These are phyloP conservation scores for Ochropleura leucogaster DNA, from an alignment of 2,888 invertebrate genomes.

Conservation along the genomic window DNA sequence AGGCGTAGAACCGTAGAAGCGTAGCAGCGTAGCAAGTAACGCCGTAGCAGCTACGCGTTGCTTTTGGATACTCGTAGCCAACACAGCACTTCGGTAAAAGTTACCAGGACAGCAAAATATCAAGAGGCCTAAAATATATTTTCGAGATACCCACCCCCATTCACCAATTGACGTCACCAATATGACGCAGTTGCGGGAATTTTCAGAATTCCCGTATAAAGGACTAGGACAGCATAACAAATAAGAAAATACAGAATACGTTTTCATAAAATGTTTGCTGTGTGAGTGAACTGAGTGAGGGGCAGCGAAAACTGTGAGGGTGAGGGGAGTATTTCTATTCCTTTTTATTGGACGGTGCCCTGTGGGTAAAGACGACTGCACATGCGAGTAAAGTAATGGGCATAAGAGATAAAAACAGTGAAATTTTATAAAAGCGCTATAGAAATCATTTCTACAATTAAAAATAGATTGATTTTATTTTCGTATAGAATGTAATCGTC, in stretches of 20 bases:
- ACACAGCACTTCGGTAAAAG: constrained; percentile 8
- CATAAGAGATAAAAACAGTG: not conserved
- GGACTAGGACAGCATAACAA: constrained; percentile 36
- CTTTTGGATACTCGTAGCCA: constrained; percentile 24
- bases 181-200: constrained; percentile 36
- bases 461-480: not conserved
- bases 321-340: constrained; percentile 4
- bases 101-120: constrained; percentile 13
- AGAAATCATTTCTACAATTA: not conserved
- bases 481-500: not conserved
- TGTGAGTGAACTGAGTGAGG: not conserved
- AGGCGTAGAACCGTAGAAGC: not conserved
- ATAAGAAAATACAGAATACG: constrained; percentile 6
- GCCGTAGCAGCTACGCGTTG: constrained; percentile 24
- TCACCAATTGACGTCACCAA: constrained; percentile 26
- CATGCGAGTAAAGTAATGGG: not conserved
- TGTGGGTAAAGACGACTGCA: not conserved
- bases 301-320: constrained; percentile 15
- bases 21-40: constrained; percentile 2
- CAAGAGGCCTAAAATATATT: not conserved
- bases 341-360: constrained; percentile 6
- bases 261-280: not conserved
- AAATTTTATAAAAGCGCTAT: not conserved
- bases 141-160: not conserved
- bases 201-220: constrained; percentile 37